Base-by-base conservation (phyloP, 1,140 invertebrate genomes). In the Pseudomyrmex sp. region DNA sequence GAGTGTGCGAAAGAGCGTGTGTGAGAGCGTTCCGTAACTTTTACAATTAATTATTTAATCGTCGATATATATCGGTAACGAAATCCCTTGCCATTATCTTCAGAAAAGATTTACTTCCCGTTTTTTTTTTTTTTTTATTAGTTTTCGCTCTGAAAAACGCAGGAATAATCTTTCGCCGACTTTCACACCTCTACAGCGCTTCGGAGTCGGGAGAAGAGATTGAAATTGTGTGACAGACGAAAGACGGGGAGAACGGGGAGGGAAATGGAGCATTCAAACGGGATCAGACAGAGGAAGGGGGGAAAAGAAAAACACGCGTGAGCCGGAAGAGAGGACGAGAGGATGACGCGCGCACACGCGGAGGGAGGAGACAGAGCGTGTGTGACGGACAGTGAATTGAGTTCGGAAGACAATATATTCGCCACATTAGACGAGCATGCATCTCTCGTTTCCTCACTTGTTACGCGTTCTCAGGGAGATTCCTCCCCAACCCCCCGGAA, bases 351-450 rank as follows among this genome's bases (percentile, higher is more conserved):
- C 2, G 20, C 48, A 84, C 62, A 18, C 61, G 66, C 54, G 62
- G 66, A 3, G 54, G 68, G 48, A 13, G 35, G 35, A 35, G 35
- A 35, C 4, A 35, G 35, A 35, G 35, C 35, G 35, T 35, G 35
- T 52, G 58, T 59, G 46, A 79, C 12, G 73, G 35, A 48, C 54
- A 79, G 54, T 87, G 58, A 73, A 74, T 80, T 74, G 18, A 87
- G 63, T 88, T 84, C 13, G 74, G 68, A 66, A 68, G 66, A 84
- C 66, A 58, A 80, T 68, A 75, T 70, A 73, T 83, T 86, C 44
- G 79, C 59, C 58, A 83, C 61, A 76, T n/a, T 73, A 76, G 66
- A 86, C 72, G 77, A 10, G 48, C 86, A 87, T 86, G 86, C 86
- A 87, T 85, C 26, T 76, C n/a, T 52, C 86, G 72, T 86, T 10